Conservation (phyloP, 2,797 vertebrate genomes). For the Poecilia gillii region DNA sequence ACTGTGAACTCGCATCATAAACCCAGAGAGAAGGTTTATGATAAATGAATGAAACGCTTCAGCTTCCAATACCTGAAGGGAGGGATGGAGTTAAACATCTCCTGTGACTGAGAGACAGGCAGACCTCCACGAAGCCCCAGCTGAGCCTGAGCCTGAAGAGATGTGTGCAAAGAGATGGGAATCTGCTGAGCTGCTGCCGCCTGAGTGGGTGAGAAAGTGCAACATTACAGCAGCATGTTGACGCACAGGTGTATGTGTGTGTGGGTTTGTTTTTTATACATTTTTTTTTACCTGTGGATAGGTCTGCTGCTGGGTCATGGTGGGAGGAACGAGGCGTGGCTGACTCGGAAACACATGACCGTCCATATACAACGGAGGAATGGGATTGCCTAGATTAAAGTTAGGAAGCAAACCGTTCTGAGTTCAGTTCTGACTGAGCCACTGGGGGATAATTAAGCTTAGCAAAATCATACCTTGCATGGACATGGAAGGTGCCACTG, state of each 20-base stretch:
- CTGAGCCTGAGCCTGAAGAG: constrained; percentile 97
- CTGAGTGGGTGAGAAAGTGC: constrained; percentile 67
- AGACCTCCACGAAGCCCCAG: constrained; percentile 93
- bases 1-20: background rate
- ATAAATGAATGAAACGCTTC: background rate
- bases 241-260: background rate
- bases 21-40: background rate
- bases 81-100: constrained; percentile 96
- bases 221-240: constrained; percentile 16
- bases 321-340: constrained; percentile 93
- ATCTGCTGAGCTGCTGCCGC: constrained; percentile 97
- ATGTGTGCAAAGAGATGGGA: constrained; percentile 96
- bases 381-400: constrained; percentile 88
- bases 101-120: constrained; percentile 97
- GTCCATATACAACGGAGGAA: constrained; percentile 95
- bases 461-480: constrained; percentile 87
- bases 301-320: constrained; percentile 96
- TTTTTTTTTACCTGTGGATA: constrained; percentile 89
- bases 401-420: background rate
- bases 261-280: background rate
- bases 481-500: constrained; percentile 96
- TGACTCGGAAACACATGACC: constrained; percentile 96
- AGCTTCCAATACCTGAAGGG: constrained; percentile 88
- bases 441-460: background rate
- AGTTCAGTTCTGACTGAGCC: background rate